Evolutionary conservation across 2,797 vertebrate species (phyloP).

Genomic region (Eleutherodactylus coqui): DNA sequence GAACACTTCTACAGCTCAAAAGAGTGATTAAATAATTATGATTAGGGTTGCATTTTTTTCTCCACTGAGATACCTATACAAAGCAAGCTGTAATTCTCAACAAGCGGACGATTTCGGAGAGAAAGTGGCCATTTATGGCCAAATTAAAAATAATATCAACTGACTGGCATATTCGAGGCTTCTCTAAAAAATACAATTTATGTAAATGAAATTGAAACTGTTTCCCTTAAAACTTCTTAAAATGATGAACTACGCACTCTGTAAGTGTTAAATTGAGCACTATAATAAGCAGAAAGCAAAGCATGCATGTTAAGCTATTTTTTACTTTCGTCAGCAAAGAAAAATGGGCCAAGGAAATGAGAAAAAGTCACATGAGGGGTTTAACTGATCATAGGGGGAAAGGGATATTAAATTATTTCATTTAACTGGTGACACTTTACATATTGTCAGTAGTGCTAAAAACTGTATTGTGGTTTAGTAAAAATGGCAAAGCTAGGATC

Average conservation of each 20-base stretch:
- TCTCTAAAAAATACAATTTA: constrained; percentile 9
- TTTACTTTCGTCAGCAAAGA: constrained; percentile 31
- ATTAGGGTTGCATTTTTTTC: not conserved
- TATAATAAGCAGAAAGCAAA: not conserved
- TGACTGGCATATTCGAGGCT: not conserved
- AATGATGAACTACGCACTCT: not conserved
- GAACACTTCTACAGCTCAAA: not conserved
- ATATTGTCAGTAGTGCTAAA: not conserved
- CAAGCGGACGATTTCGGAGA: not conserved
- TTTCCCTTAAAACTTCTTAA: not conserved
- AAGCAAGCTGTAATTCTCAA: too few species aligned
- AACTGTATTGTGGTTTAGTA: not conserved
- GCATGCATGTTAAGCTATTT: constrained; percentile 13
- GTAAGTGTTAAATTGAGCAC: not conserved
- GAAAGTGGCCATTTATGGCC: not conserved
- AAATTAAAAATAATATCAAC: not conserved
- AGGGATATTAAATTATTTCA: constrained; percentile 2
- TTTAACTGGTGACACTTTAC: not conserved
- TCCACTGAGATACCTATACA: not conserved
- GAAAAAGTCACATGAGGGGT: constrained; percentile 11
- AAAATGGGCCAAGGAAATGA: constrained; percentile 21
- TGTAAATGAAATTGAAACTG: not conserved
- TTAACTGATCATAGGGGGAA: constrained; percentile 19
- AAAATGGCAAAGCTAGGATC: not conserved
- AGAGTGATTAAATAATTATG: not conserved